Evolutionary conservation across 2,888 invertebrate species (phyloP).

Genomic region (Xanthorhoe spadicearia): DNA sequence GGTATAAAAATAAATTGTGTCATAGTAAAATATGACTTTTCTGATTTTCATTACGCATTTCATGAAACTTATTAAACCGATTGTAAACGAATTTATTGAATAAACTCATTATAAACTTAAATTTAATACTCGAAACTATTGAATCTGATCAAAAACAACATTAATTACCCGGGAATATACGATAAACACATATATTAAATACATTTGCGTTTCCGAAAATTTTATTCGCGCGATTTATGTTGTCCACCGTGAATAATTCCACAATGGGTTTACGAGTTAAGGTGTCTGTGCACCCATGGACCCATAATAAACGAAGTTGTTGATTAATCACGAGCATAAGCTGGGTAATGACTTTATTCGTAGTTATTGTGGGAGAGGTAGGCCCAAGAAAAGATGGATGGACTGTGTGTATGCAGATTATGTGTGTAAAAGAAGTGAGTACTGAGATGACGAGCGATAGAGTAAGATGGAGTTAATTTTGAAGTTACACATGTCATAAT

Average conservation of each 20-base stretch:
- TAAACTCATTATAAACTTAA: constrained; percentile 12
- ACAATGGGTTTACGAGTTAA: constrained; percentile 53
- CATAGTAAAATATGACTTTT: background rate
- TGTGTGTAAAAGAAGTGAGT: too few relatives aligned
- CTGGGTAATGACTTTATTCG: background rate
- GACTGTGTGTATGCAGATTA: too few relatives aligned
- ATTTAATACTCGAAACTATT: constrained; percentile 28
- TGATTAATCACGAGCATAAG: background rate
- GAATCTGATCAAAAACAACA: constrained; percentile 39
- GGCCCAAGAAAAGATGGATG: too few relatives aligned
- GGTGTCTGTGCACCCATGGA: background rate
- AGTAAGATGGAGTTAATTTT: too few relatives aligned
- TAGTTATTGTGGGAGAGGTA: too few relatives aligned
- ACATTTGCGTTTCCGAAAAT: constrained; percentile 49
- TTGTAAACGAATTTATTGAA: constrained; percentile 3
- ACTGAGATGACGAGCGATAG: too few relatives aligned
- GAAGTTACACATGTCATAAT: too few relatives aligned
- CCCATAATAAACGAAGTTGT: background rate
- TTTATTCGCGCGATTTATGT: constrained; percentile 55
- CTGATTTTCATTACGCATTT: background rate
- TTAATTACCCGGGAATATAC: constrained; percentile 38
- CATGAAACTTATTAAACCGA: background rate
- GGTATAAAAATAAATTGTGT: constrained; percentile 1
- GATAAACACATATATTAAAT: constrained; percentile 52
- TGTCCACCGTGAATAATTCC: constrained; percentile 55